Percentiles rank a stretch among this genome's conserved stretches.
phyloP scores from a whole-genome alignment of 2,113 vertebrate genomes.

The Syngnathoides biaculeatus region DNA sequence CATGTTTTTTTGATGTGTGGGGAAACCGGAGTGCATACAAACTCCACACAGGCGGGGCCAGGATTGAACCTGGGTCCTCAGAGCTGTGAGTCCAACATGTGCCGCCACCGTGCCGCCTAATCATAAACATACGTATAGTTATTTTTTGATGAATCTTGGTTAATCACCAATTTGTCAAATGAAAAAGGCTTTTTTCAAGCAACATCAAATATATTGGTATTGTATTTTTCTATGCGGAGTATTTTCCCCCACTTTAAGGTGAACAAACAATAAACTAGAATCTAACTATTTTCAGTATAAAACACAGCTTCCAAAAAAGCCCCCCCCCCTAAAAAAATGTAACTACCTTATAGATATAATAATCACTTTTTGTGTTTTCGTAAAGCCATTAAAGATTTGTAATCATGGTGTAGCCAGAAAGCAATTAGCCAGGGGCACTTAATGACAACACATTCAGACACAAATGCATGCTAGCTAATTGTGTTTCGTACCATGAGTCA shows the following conservation, averaged over 20 bases:
- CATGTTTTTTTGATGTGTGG: no score
- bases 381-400: background rate
- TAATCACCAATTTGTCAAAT: background rate
- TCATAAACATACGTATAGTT: background rate
- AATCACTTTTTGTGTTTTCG: background rate
- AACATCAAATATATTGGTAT: background rate
- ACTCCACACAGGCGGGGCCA: no score
- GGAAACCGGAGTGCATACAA: no score
- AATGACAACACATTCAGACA: background rate
- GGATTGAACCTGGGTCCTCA: no score
- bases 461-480: background rate
- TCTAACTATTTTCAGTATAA: background rate
- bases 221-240: background rate
- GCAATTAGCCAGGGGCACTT: background rate
- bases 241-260: background rate
- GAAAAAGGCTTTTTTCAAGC: background rate
- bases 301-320: background rate
- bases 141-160: background rate
- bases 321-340: background rate
- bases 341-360: background rate
- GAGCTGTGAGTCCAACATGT: no score
- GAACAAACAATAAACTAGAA: background rate
- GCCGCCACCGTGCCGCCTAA: no score
- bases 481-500: background rate
- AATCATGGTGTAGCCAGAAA: background rate